Evolutionary conservation across 2,797 vertebrate species (phyloP), one percentile per base, ranked within the genome.

Genomic region (Pipistrellus pipistrellus): DNA sequence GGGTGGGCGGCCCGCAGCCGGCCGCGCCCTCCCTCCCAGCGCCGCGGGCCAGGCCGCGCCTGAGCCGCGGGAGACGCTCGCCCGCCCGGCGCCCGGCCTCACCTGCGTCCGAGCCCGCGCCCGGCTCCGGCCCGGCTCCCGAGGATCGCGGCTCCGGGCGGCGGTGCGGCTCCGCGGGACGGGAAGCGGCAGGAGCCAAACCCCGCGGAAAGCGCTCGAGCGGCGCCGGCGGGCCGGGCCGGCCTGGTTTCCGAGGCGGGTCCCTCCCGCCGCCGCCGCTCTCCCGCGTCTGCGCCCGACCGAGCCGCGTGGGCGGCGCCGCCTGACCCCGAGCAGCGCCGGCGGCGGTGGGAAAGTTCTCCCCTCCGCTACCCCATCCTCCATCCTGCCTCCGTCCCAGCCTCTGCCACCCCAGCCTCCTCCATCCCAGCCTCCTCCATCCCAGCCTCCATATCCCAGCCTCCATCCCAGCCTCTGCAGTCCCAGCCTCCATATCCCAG

Each of bases 121-220:
- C 38, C 38, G 3, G 38, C 38, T 5, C 38, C 38, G 44, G 44
- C 44, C 8, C 44, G 44, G 44, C 85, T 38, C 72, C 25, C 59
- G 59, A 27, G 59, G 59, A 30, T 1, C 59, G 11, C 11, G 59
- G 14, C 44, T 44, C 13, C 8, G 8, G 44, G 44, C 44, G 44
- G 44, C 44, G 9, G 46, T 20, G 3, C 2, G 94, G 94, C n/a
- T 83, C 11, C 0, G 4, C 9, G 68, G 95, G 98, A 98, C 98
- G 98, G 98, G 96, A 98, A 98, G 98, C 97, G 97, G 96, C 83
- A 93, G 95, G 98, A 97, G 98, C 94, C 98, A 98, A 98, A 97
- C 96, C 91, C 95, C 62, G 85, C 91, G 84, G 94, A 97, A 98
- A 96, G 96, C 98, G 98, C 97, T 95, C 82, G 6, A 30, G 92